Percentiles rank a stretch among this genome's conserved stretches.
phyloP scores from a whole-genome alignment of 2,797 vertebrate genomes.

The Xenopus petersii region DNA sequence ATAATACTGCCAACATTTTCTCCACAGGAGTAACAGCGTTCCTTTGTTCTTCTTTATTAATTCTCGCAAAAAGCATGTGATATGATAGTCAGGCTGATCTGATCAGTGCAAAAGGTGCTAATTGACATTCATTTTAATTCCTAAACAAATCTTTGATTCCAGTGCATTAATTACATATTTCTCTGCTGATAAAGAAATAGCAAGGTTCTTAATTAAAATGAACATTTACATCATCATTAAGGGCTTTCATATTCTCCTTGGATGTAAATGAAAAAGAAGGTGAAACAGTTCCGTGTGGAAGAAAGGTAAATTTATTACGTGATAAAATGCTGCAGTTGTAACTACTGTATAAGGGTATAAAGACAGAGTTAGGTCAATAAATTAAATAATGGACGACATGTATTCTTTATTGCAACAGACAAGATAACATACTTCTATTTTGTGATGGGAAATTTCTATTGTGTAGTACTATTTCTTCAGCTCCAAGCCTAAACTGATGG shows the following conservation, averaged over 20 bases:
- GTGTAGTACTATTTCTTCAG: conserved; percentile 3
- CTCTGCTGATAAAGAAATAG: conserved; percentile 35
- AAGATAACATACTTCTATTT: conserved; percentile 16
- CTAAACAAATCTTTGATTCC: conserved; percentile 33
- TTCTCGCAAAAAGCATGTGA: conserved; percentile 1
- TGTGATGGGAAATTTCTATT: neutral
- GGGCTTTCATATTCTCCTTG: conserved; percentile 40
- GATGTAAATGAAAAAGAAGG: conserved; percentile 32
- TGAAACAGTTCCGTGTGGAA: conserved; percentile 10
- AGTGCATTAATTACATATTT: conserved; percentile 40
- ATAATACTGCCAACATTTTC: neutral
- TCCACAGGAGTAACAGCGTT: conserved; percentile 11
- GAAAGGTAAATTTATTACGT: conserved; percentile 8
- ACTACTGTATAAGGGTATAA: neutral
- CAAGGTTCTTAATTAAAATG: conserved; percentile 46
- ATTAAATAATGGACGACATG: conserved; percentile 15
- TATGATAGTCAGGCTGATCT: conserved; percentile 26
- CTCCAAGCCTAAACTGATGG: conserved; percentile 1
- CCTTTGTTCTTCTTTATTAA: conserved; percentile 2
- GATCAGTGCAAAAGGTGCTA: conserved; percentile 33
- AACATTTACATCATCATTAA: conserved; percentile 41
- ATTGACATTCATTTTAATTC: conserved; percentile 38
- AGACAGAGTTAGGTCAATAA: conserved; percentile 14
- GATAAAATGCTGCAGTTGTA: neutral
- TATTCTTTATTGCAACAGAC: conserved; percentile 6